Conservation (phyloP, 2,797 vertebrate genomes). For the Acanthis flammea region DNA sequence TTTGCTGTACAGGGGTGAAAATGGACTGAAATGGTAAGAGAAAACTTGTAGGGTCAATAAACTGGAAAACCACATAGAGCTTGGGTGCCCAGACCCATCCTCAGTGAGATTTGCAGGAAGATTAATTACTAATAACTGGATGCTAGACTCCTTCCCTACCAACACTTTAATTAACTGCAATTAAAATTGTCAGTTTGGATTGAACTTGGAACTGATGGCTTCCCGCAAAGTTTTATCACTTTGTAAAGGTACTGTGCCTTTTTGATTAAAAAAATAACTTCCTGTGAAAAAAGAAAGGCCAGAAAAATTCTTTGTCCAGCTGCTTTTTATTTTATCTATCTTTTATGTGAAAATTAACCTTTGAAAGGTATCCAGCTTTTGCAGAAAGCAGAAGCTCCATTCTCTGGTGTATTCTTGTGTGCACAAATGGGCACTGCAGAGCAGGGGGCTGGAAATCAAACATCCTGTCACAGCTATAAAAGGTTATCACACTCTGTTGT, state of each 20-base stretch:
- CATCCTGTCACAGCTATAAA: background rate
- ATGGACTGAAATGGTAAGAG: background rate
- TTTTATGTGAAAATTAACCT: background rate
- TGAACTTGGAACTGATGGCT: background rate
- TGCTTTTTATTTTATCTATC: background rate
- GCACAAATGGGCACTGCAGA: background rate
- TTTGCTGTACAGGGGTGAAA: background rate
- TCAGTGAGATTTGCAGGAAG: background rate
- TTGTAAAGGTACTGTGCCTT: background rate
- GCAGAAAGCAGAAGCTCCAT: background rate
- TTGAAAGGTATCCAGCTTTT: background rate
- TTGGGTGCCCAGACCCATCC: background rate
- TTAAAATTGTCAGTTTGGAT: slow-evolving; percentile 3
- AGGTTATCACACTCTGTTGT: background rate
- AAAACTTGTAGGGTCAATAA: background rate
- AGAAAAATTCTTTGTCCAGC: background rate
- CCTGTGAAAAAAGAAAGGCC: background rate
- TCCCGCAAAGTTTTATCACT: background rate
- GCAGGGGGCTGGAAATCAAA: background rate
- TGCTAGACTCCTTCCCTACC: background rate
- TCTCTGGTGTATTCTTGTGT: background rate
- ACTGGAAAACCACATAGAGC: background rate
- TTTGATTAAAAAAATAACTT: background rate
- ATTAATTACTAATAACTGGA: background rate
- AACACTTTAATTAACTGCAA: background rate